These are phyloP conservation scores for Diadegma fenestrale DNA, from an alignment of 2,888 invertebrate species.

Conservation along the genomic window DNA sequence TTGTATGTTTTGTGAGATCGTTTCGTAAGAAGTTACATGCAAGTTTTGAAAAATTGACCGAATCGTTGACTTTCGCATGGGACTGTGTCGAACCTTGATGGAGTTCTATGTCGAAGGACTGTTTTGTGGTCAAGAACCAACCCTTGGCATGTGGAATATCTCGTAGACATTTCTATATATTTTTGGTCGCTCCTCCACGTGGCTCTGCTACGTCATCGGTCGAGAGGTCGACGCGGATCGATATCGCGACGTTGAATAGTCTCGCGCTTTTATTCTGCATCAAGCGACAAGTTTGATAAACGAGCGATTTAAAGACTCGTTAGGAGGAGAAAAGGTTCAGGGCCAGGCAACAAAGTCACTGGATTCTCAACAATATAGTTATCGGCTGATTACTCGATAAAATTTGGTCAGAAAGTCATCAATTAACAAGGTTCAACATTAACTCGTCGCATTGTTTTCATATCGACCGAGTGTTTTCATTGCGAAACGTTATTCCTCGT, in stretches of 20 bases:
- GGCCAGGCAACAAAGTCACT: background rate
- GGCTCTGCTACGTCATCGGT: conserved; percentile 62
- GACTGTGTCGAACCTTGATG: background rate
- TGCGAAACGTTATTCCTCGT: background rate
- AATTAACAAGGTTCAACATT: background rate
- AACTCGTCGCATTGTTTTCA: background rate
- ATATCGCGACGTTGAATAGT: conserved; percentile 58
- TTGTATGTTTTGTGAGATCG: no score
- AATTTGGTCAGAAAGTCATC: conserved; percentile 1
- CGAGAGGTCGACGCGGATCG: conserved; percentile 67
- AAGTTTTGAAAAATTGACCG: background rate
- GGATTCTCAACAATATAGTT: background rate
- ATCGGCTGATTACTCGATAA: background rate
- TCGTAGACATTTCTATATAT: conserved; percentile 10
- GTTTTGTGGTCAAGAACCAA: background rate
- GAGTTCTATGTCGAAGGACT: no score
- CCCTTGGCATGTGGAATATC: background rate
- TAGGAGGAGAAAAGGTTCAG: conserved; percentile 14
- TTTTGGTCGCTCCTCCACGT: conserved; percentile 50
- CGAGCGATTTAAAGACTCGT: conserved; percentile 35
- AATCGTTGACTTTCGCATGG: background rate
- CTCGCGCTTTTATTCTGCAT: conserved; percentile 40
- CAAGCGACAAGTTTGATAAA: conserved; percentile 44
- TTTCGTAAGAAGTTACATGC: no score
- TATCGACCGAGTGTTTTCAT: background rate